Evolutionary conservation across 2,797 vertebrate genomes (phyloP), one percentile per base, ranked within the genome.

Genomic region (Triplophysa bombifrons): DNA sequence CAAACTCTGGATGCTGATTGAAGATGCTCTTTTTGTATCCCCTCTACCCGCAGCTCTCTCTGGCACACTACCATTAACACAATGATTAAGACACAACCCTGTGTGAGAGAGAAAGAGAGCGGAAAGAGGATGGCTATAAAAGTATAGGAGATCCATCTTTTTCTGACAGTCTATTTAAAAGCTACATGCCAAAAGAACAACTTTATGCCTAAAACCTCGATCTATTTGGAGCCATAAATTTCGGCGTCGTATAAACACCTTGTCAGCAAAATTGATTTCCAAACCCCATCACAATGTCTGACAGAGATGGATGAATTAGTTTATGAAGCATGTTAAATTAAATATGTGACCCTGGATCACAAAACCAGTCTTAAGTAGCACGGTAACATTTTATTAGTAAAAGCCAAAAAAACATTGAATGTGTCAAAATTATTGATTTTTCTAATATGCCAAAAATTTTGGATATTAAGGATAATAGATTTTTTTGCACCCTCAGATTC

Each of bases 161-260:
- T 78, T 78, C 58, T 72, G 70, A 80, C 77, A 80, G 77, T 73
- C 70, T 80, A 80, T 72, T 80, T 80, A 67, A 72, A 73, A 80
- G 58, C 6, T 78, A 78, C 76, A 78, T 1, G 30, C 46, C 48
- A 66, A 58, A 72, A 80, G 58, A 71, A 71, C 46, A 63, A 71
- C 68, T 71, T 63, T 67, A 27, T 69, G 74, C 53, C 67, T 78
- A 41, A 65, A 79, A 55, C 50, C 38, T 79, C 50, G 16, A 16
- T 56, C 69, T 48, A 58, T 80, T 80, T 67, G 13, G 19, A 66
- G 34, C 50, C 76, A 78, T 80, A 65, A 2, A 80, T 80, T 55
- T 66, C 38, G n/a, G 27, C 64, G 68, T 48, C 38, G 20, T 20
- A 56, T 73, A 58, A 66, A 72, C 70, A 80, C 65, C 38, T 66